Conservation (phyloP, 2,888 invertebrate species). For the Exocentrus adspersus region DNA sequence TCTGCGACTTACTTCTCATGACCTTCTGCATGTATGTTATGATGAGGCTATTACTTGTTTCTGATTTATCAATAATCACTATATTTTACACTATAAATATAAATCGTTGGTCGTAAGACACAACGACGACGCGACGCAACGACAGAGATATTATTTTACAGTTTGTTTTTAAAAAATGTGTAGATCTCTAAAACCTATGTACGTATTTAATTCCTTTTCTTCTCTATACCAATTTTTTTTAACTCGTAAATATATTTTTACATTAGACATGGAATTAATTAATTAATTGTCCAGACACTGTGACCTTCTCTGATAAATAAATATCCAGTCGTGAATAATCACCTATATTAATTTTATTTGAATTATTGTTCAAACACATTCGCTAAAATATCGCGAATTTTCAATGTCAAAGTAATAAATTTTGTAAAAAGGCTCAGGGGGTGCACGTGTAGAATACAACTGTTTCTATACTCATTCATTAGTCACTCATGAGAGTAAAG, state of each 20-base stretch:
- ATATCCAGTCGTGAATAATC: neutral
- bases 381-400: neutral
- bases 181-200: no score
- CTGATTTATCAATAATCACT: slow-evolving; percentile 42
- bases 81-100: slow-evolving; percentile 17
- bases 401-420: slow-evolving; percentile 13
- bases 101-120: no score
- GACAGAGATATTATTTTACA: neutral
- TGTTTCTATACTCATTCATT: neutral
- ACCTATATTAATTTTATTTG: neutral
- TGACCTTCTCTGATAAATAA: slow-evolving; percentile 1
- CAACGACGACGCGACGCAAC: neutral
- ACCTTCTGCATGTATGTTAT: slow-evolving; percentile 53
- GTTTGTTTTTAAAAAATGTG: no score
- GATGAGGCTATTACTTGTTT: slow-evolving; percentile 48
- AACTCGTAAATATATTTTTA: no score
- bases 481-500: neutral
- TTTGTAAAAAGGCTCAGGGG: neutral
- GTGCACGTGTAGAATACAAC: slow-evolving; percentile 7
- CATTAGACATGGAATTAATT: no score
- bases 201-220: no score
- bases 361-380: slow-evolving; percentile 10
- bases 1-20: slow-evolving; percentile 50
- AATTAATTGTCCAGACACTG: no score
- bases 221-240: no score